Evolutionary conservation across 2,888 invertebrate genomes (phyloP).

Genomic region (Loripinus fragilis): DNA sequence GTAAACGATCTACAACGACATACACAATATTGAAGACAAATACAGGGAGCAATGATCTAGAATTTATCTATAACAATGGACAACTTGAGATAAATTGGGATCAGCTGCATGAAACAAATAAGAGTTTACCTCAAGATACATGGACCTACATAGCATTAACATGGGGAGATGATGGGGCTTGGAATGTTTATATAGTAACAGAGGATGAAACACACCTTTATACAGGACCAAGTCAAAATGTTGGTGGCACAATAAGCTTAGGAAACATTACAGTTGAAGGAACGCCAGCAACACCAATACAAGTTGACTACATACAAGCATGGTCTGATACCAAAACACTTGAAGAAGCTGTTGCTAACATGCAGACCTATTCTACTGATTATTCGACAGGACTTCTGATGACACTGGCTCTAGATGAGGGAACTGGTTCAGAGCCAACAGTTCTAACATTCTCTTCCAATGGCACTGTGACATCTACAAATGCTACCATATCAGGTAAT

Average conservation of each 20-base stretch:
- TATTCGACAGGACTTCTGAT: slow-evolving; percentile 46
- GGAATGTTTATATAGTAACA: slow-evolving; percentile 49
- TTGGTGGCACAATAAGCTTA: slow-evolving; percentile 23
- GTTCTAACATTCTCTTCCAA: slow-evolving; percentile 32
- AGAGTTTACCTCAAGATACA: slow-evolving; percentile 23
- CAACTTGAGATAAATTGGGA: slow-evolving; percentile 44
- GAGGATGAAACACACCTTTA: neutral
- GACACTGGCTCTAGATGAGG: slow-evolving; percentile 65
- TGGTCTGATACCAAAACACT: slow-evolving; percentile 61
- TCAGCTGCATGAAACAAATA: slow-evolving; percentile 31
- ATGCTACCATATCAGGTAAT: slow-evolving; percentile 31
- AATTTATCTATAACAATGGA: slow-evolving; percentile 34
- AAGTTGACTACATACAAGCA: slow-evolving; percentile 61
- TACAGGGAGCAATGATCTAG: slow-evolving; percentile 35
- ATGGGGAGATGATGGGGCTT: slow-evolving; percentile 38
- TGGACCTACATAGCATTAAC: slow-evolving; percentile 53
- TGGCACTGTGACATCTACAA: slow-evolving; percentile 16
- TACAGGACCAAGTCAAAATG: neutral
- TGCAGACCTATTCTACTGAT: slow-evolving; percentile 45
- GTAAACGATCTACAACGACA: slow-evolving; percentile 18
- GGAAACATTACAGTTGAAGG: slow-evolving; percentile 29
- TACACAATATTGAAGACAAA: slow-evolving; percentile 31
- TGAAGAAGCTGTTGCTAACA: slow-evolving; percentile 45
- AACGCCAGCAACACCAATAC: slow-evolving; percentile 26
- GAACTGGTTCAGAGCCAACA: slow-evolving; percentile 49